Evolutionary conservation across 2,113 vertebrate genomes (phyloP).

Genomic region (Agapornis roseicollis): DNA sequence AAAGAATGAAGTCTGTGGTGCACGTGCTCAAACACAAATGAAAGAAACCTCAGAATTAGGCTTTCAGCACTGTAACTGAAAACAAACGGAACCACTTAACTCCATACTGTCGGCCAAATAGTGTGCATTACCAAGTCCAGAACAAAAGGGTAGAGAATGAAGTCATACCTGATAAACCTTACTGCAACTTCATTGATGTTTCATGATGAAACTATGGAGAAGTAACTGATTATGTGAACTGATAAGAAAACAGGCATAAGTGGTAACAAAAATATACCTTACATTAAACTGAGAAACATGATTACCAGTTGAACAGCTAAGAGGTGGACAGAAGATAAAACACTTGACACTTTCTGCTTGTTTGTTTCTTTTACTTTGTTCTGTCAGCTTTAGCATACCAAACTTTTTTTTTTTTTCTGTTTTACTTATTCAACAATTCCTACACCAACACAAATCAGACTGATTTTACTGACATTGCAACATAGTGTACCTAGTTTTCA

Average conservation of each 20-base stretch:
- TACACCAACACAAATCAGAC: neutral
- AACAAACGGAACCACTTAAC: neutral
- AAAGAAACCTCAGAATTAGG: neutral
- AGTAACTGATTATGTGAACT: neutral
- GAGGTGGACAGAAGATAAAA: neutral
- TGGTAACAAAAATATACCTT: neutral
- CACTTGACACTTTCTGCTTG: neutral
- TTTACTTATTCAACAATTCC: neutral
- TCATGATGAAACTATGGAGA: slow-evolving; percentile 40
- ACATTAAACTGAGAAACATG: neutral
- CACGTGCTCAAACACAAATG: neutral
- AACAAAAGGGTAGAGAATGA: neutral
- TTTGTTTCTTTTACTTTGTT: neutral
- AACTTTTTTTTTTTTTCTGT: neutral
- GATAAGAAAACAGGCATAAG: neutral
- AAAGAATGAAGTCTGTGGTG: neutral
- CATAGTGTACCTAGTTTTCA: neutral
- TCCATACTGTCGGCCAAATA: fast-evolving
- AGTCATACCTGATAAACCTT: slow-evolving; percentile 7
- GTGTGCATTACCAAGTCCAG: fast-evolving
- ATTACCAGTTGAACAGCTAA: neutral
- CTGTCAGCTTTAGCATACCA: neutral
- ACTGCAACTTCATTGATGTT: slow-evolving; percentile 7
- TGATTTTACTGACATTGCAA: neutral
- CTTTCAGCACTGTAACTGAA: neutral